Percentiles rank a stretch among this genome's conserved stretches.
Conservation (phyloP, 2,113 vertebrate genomes). For the Morone chrysops region DNA sequence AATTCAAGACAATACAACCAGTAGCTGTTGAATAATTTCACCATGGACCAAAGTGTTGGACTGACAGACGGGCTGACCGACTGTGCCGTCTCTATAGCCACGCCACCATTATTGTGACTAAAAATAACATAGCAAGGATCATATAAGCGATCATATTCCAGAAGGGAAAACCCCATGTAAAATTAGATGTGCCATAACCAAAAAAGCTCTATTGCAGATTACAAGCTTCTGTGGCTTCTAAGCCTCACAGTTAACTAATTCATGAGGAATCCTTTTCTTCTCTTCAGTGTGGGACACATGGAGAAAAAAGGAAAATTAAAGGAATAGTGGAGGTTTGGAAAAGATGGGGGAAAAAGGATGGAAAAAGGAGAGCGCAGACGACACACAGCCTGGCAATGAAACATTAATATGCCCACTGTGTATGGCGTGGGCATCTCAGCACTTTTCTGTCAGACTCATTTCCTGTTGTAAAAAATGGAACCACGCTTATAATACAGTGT, state of each 20-base stretch:
- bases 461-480: constrained; percentile 39
- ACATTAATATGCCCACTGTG: constrained; percentile 64
- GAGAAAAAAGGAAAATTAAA: constrained; percentile 30
- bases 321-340: constrained; percentile 22
- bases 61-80: neutral
- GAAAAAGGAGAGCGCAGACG: constrained; percentile 30
- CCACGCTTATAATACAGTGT: neutral
- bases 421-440: constrained; percentile 15
- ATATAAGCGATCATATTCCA: constrained; percentile 22
- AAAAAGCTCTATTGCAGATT: constrained; percentile 7
- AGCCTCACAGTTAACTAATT: constrained; percentile 53
- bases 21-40: neutral
- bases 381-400: constrained; percentile 54
- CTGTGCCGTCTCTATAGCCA: neutral
- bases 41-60: neutral
- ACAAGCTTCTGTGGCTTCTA: constrained; percentile 33
- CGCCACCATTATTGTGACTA: neutral
- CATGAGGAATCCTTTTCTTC: constrained; percentile 51
- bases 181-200: constrained; percentile 11
- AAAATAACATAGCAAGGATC: constrained; percentile 32
- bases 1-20: no score
- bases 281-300: neutral
- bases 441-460: constrained; percentile 44
- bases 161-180: constrained; percentile 20
- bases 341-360: constrained; percentile 24